phyloP scores from a whole-genome alignment of 2,888 invertebrate species.

The Andrena flavipes region DNA sequence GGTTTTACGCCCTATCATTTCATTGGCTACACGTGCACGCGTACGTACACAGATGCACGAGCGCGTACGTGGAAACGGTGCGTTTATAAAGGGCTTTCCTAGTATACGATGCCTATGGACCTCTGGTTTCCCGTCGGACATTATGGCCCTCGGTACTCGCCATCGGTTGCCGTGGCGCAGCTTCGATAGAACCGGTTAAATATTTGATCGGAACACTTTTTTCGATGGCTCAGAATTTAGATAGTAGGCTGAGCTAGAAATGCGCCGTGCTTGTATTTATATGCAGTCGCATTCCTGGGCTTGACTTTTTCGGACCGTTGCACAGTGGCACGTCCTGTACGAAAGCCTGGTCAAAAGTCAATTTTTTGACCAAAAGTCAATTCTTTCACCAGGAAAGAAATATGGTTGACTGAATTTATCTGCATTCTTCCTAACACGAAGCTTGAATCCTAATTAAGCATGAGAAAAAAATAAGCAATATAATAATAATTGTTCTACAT shows the following conservation, averaged over 20 bases:
- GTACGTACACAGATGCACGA: not conserved
- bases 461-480: no score
- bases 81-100: slow-evolving; percentile 26
- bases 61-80: slow-evolving; percentile 10
- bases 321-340: no score
- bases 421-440: no score
- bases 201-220: slow-evolving; percentile 31
- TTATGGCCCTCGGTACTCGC: slow-evolving; percentile 14
- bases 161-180: not conserved
- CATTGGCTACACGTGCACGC: not conserved
- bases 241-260: slow-evolving; percentile 20
- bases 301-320: slow-evolving; percentile 11
- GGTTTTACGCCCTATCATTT: slow-evolving; percentile 18
- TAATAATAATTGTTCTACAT: no score
- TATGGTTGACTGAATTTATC: no score
- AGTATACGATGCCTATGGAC: not conserved
- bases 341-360: no score
- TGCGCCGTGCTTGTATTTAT: slow-evolving; percentile 28
- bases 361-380: no score
- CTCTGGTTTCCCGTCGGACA: not conserved
- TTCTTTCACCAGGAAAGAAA: no score
- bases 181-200: slow-evolving; percentile 29
- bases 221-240: slow-evolving; percentile 31
- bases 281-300: slow-evolving; percentile 7
- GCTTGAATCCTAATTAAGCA: no score